phyloP scores from a whole-genome alignment of 2,113 vertebrate genomes.

The Lota lota region DNA sequence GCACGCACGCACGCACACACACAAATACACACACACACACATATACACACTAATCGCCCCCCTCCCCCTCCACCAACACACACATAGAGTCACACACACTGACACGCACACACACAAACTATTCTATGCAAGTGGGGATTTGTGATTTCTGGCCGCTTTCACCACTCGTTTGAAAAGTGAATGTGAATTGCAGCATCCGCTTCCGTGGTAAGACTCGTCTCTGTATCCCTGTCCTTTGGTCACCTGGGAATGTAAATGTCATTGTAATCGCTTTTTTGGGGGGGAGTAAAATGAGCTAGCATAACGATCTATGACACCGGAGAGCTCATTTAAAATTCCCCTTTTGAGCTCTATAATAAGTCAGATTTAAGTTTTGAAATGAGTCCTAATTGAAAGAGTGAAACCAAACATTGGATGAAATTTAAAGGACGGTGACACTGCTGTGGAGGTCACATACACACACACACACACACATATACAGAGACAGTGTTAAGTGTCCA shows the following conservation, averaged over 20 bases:
- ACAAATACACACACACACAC: too few relatives aligned
- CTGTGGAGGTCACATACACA: constrained; percentile 12
- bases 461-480: constrained; percentile 17
- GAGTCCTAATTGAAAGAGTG: too few relatives aligned
- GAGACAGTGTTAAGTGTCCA: constrained; percentile 52
- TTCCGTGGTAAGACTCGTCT: too few relatives aligned
- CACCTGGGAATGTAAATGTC: neutral
- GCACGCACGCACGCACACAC: too few relatives aligned
- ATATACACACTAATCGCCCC: neutral
- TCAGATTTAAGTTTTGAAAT: too few relatives aligned
- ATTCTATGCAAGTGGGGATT: neutral
- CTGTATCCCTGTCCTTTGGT: neutral
- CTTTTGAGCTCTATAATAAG: too few relatives aligned
- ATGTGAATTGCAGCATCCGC: too few relatives aligned
- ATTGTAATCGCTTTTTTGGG: neutral
- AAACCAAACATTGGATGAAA: too few relatives aligned
- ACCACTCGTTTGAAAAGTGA: neutral
- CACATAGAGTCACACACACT: too few relatives aligned
- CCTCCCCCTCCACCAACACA: neutral
- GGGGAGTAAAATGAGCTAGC: too few relatives aligned
- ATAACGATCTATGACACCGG: too few relatives aligned
- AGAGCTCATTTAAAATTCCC: too few relatives aligned
- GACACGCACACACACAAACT: neutral
- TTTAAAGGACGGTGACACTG: neutral
- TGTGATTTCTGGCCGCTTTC: neutral